Base-by-base conservation (phyloP, 2,888 invertebrate species). In the Drosophila stalkeri region DNA sequence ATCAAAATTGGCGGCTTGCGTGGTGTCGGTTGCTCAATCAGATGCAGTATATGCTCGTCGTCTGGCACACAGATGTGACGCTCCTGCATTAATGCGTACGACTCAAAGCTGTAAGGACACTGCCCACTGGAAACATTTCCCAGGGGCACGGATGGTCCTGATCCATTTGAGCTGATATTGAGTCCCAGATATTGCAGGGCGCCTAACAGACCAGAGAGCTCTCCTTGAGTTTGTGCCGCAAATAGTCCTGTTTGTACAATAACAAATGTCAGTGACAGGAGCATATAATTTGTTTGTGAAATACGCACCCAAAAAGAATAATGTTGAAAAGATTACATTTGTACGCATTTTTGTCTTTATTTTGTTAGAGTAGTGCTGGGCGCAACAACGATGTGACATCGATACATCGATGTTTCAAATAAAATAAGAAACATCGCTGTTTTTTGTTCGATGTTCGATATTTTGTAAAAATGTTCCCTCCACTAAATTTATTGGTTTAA, bases 1-100 rank as follows among this genome's bases (percentile, higher is more conserved):
- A 93, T 86, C 77, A 92, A 86, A 14, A 93, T 91, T 4, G 92
- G 92, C 0, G 92, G 90, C 20, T 89, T 91, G 0, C 86, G 84
- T 4, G 61, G 71, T 8, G 62, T 82, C 8, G 78, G 68, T 16
- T 27, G 51, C 9, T 87, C 81, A 1, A 54, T 47, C 56, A 92
- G 46, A 56, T 92, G 92, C 18, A 79, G 20, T 12, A 92, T 91
- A 46, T 90, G 85, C 35, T 85, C 79, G 55, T 93, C 92, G 43
- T 91, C 84, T 3, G 86, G 73, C 20, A 77, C 77, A 46, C 92
- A 93, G 3, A 78, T 73, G 4, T 72, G 70, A 0, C 81, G 77
- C 3, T 91, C 91, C 5, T 80, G 80, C 66, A 90, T 71, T 0
- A 88, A 72, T 0, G 92, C 81, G 65, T 86, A 90, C 6, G 91